A percentile compares a stretch with the other conserved stretches of the same genome.
Conservation (phyloP, 2,888 invertebrate genomes). For the Tetranychus truncatus region DNA sequence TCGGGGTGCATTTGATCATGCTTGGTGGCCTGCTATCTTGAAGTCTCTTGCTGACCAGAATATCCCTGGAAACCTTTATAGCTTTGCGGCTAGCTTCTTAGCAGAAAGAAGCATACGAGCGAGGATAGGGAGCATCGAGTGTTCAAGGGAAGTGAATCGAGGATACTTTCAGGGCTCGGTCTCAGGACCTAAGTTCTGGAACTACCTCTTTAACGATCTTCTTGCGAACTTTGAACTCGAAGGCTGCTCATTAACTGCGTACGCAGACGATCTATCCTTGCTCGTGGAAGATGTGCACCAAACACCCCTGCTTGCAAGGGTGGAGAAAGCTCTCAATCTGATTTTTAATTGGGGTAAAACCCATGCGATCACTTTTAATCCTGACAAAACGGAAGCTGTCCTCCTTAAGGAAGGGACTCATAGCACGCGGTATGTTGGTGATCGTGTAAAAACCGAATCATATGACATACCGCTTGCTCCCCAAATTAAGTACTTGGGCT, state of each 20-base stretch:
- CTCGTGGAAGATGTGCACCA: too few relatives aligned
- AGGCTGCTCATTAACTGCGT: too few relatives aligned
- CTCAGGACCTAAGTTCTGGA: conserved; percentile 16
- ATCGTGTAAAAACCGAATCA: too few relatives aligned
- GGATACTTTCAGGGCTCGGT: conserved; percentile 13
- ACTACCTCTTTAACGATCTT: conserved; percentile 8
- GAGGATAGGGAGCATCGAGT: not conserved
- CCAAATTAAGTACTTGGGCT: too few relatives aligned
- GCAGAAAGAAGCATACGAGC: not conserved
- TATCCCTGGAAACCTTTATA: too few relatives aligned
- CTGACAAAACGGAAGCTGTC: conserved; percentile 6
- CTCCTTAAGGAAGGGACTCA: conserved; percentile 34
- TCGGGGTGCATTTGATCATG: conserved; percentile 14
- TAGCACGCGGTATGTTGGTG: too few relatives aligned
- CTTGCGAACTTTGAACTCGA: not conserved
- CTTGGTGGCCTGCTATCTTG: conserved; percentile 6
- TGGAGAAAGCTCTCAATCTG: too few relatives aligned
- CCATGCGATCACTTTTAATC: not conserved
- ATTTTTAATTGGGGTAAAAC: conserved; percentile 3
- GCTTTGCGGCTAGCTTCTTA: too few relatives aligned
- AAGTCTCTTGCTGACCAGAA: too few relatives aligned
- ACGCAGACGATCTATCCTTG: too few relatives aligned
- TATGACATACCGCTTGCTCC: too few relatives aligned
- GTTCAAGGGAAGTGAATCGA: not conserved
- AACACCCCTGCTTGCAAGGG: too few relatives aligned